A percentile compares a stretch with the other conserved stretches of the same genome.
These are phyloP conservation scores for Esox lucius DNA, from an alignment of 2,797 vertebrate species.

Conservation along the genomic window DNA sequence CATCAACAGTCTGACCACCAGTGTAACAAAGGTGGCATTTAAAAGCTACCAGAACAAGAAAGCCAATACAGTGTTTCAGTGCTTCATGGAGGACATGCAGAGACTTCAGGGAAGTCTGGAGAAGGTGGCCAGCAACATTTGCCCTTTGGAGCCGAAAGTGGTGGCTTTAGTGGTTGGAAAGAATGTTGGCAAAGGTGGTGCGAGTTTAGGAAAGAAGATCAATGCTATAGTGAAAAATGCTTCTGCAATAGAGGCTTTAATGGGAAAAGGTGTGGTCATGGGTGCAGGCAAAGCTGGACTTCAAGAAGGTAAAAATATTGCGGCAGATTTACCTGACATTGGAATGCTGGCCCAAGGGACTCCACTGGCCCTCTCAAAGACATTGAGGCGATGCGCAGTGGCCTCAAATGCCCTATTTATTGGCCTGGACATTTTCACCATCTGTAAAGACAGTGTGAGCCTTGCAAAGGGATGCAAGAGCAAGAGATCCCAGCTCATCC, in stretches of 20 bases:
- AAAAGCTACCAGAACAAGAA: slow-evolving; percentile 48
- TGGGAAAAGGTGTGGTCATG: slow-evolving; percentile 32
- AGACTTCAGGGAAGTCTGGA: slow-evolving; percentile 51
- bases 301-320: slow-evolving; percentile 53
- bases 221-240: slow-evolving; percentile 39
- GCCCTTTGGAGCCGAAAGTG: not conserved
- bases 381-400: slow-evolving; percentile 42
- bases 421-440: slow-evolving; percentile 47
- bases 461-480: slow-evolving; percentile 50
- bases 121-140: slow-evolving; percentile 21
- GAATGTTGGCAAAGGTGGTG: fast-evolving
- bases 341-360: slow-evolving; percentile 37
- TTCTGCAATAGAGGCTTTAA: slow-evolving; percentile 39
- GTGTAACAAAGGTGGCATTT: slow-evolving; percentile 53
- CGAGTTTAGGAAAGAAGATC: slow-evolving; percentile 33
- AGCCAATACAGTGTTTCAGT: slow-evolving; percentile 46
- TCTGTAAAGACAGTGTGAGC: slow-evolving; percentile 47
- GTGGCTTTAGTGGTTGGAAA: not conserved
- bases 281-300: slow-evolving; percentile 33
- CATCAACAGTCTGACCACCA: slow-evolving; percentile 56
- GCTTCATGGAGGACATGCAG: slow-evolving; percentile 62
- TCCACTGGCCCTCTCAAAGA: slow-evolving; percentile 39
- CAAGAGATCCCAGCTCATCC: slow-evolving; percentile 36
- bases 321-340: slow-evolving; percentile 67
- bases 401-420: slow-evolving; percentile 46